Evolutionary conservation across 1,140 invertebrate species (phyloP).

Genomic region (Heliothis subflexa): DNA sequence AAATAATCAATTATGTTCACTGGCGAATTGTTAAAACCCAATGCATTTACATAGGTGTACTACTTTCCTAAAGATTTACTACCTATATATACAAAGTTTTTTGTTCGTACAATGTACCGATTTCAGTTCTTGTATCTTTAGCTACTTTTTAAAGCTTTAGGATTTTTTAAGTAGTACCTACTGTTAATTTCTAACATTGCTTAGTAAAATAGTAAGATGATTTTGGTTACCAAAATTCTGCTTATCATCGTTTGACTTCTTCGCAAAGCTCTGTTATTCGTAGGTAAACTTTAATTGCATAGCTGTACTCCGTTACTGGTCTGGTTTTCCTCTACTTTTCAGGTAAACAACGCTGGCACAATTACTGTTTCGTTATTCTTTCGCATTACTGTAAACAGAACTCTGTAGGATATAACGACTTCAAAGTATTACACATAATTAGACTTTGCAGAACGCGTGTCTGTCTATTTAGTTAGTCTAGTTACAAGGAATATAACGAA

Average conservation of each 20-base stretch:
- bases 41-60: background rate
- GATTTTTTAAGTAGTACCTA: no score
- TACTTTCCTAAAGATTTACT: no score
- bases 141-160: no score
- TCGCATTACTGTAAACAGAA: constrained; percentile 12
- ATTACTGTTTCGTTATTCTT: constrained; percentile 15
- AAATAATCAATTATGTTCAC: background rate
- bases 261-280: constrained; percentile 2
- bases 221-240: background rate
- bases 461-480: background rate
- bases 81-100: no score
- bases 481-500: background rate
- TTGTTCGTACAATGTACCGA: no score
- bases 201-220: no score
- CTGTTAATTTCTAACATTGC: no score
- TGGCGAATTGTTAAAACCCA: background rate
- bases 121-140: no score
- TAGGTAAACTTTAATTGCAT: background rate
- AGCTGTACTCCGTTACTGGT: background rate
- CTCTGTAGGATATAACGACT: constrained; percentile 1
- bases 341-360: constrained; percentile 3
- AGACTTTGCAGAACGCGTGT: background rate
- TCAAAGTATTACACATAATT: background rate
- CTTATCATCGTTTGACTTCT: constrained; percentile 19
- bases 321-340: constrained; percentile 10